Conservation (phyloP, 2,888 invertebrate genomes). For the Pterobdella sp. region DNA sequence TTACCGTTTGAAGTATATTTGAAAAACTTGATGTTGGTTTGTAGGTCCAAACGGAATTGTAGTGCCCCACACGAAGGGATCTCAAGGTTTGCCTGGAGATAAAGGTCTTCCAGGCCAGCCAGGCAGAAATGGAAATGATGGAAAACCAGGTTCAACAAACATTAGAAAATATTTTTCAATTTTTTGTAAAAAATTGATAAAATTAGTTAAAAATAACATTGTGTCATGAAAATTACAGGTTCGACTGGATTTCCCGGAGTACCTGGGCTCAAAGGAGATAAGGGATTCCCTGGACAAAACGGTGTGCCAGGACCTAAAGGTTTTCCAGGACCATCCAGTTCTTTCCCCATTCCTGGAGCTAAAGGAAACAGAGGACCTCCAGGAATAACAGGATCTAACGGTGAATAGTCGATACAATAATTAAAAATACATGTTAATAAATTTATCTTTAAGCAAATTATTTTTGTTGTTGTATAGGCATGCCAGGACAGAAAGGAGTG, state of each 20-base stretch:
- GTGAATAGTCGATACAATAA: not conserved
- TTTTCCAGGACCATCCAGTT: not conserved
- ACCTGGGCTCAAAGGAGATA: not conserved
- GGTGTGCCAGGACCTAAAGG: conserved; percentile 19
- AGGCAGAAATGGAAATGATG: conserved; percentile 9
- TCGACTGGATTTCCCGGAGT: conserved; percentile 12
- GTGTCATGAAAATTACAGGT: too few relatives aligned
- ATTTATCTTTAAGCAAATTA: not conserved
- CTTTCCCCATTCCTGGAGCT: not conserved
- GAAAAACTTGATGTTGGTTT: not conserved
- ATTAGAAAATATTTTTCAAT: too few relatives aligned
- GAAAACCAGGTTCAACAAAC: conserved; percentile 21
- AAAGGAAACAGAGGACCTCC: conserved; percentile 15
- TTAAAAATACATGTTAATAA: too few relatives aligned
- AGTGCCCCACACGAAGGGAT: not conserved
- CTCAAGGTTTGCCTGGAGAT: not conserved
- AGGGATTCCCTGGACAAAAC: not conserved
- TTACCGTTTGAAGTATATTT: not conserved
- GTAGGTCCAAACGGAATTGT: conserved; percentile 1
- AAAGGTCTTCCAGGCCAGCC: conserved; percentile 12
- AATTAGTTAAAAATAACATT: too few relatives aligned
- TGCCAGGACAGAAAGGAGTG: conserved; percentile 27
- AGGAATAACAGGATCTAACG: conserved; percentile 10
- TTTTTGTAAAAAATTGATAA: too few relatives aligned
- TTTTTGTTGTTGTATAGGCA: not conserved